Evolutionary conservation across 2,888 invertebrate species (phyloP).

Genomic region (Melanophora roralis): DNA sequence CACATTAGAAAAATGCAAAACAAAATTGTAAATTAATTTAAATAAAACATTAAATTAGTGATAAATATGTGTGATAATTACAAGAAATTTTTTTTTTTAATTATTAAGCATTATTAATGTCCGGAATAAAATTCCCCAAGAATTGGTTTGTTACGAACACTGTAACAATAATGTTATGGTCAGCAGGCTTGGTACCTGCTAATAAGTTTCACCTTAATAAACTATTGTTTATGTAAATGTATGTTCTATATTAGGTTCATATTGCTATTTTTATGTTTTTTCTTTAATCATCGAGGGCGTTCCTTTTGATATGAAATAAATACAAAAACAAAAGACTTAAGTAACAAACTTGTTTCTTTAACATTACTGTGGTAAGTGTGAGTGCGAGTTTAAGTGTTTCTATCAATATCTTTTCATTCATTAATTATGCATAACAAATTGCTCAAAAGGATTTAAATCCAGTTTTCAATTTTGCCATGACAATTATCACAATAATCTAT

Average conservation of each 20-base stretch:
- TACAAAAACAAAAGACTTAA: slow-evolving; percentile 46
- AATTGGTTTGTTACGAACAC: too few relatives aligned
- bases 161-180: too few relatives aligned
- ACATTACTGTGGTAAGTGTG: neutral
- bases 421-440: slow-evolving; percentile 48
- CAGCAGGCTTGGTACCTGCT: neutral
- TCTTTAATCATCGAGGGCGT: slow-evolving; percentile 24
- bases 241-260: slow-evolving; percentile 6
- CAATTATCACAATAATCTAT: neutral
- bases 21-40: slow-evolving; percentile 48
- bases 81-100: too few relatives aligned
- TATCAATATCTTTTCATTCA: neutral
- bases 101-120: too few relatives aligned
- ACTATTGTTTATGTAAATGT: neutral
- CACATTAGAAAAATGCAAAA: too few relatives aligned
- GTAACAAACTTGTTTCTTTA: slow-evolving; percentile 35
- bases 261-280: neutral
- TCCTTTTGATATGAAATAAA: neutral
- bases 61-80: slow-evolving; percentile 34
- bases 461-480: neutral
- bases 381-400: neutral
- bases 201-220: slow-evolving; percentile 31
- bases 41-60: slow-evolving; percentile 45
- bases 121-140: too few relatives aligned
- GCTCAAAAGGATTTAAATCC: slow-evolving; percentile 38